Base-by-base conservation (phyloP, 2,113 vertebrate species). In the Hippocampus guttulatus region DNA sequence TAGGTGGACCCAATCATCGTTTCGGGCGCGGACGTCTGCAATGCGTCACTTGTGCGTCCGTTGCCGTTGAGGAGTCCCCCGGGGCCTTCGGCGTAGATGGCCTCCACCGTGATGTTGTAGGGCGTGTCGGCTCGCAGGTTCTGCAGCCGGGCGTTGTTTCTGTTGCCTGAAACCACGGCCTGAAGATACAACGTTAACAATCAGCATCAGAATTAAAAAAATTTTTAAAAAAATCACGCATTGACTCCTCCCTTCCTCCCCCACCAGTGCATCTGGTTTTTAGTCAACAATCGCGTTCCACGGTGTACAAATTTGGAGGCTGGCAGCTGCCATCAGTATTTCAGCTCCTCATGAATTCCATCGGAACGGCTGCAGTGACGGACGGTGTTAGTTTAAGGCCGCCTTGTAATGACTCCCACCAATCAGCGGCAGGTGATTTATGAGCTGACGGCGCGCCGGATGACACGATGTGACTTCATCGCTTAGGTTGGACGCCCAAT, bases 41-140 rank as follows among this genome's bases (percentile, higher is more conserved):
- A n/a, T 3, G 52, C 20, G 71, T 88, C 84, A 98, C 97, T 90
- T 84, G 97, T 99, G 68, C 90, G 94, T 80, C 97, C 97, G 61
- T 92, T 94, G 70, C 95, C 97, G 8, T 87, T 93, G 47, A 98
- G 87, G 15, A 92, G 90, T 3, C 94, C 93, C 33, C 96, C 97
- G 25, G 94, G 93, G 25, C 94, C 96, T 73, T 99, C 97, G 23
- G 92, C 91, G 0, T 98, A 98, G 68, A 98, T 67, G 69, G 96
- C 94, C 81, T 95, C 94, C 67, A 99, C 91, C 0, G 93, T 97
- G 75, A 99, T 96, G 93, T 95, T 96, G 87, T 98, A 99, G 0
- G 95, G 95, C 0, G 96, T 98, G 81, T 98, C 95, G 12, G 96
- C 85, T 0, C 89, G 84, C 43, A 99, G 91, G 7, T 94, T 94